A percentile compares a stretch with the other conserved stretches of the same genome.
These are phyloP conservation scores for Oreamnos americanus DNA, from an alignment of 2,113 vertebrate species.

Conservation along the genomic window DNA sequence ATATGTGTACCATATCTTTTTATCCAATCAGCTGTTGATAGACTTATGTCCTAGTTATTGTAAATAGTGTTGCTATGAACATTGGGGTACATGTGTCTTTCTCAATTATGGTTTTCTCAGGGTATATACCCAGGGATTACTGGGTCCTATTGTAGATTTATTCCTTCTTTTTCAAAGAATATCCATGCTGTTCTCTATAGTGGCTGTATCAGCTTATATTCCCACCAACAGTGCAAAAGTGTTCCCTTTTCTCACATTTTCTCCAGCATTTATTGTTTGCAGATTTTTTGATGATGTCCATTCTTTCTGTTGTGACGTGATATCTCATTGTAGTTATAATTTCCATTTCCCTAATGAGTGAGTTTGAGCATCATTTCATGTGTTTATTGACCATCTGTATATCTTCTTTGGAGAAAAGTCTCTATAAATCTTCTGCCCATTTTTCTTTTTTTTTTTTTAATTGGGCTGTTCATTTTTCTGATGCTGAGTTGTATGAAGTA, in stretches of 20 bases:
- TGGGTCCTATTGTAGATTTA: neutral
- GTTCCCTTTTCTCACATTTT: neutral
- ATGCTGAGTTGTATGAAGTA: neutral
- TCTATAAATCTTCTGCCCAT: neutral
- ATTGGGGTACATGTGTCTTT: neutral
- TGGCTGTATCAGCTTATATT: neutral
- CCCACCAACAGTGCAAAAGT: neutral
- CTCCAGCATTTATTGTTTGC: neutral
- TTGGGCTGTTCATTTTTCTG: neutral
- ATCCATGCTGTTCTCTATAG: neutral
- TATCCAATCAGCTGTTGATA: neutral
- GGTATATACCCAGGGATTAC: neutral
- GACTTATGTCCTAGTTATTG: neutral
- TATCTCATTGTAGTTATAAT: neutral
- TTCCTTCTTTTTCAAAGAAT: neutral
- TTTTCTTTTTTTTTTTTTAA: neutral
- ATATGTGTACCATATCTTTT: neutral
- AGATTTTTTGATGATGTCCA: neutral
- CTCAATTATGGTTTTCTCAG: neutral
- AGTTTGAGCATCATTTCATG: neutral
- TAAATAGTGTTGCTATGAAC: neutral
- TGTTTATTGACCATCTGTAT: neutral
- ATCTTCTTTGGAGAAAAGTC: neutral
- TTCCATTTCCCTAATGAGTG: neutral
- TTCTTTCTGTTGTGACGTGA: neutral